phyloP scores from a whole-genome alignment of 2,888 invertebrate species.

The Euzetes globulus region DNA sequence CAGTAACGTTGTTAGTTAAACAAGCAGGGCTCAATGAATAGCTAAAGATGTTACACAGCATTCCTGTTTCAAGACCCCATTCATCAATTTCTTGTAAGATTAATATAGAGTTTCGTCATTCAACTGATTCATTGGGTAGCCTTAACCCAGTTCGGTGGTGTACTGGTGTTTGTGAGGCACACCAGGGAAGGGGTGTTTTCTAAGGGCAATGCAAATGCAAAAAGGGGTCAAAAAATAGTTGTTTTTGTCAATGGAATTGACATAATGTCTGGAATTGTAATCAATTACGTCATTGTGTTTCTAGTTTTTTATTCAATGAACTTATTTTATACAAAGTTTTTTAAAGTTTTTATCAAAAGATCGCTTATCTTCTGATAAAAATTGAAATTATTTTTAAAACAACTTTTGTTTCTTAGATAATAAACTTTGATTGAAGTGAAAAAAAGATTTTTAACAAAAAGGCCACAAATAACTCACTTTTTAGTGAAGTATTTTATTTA shows the following conservation, averaged over 20 bases:
- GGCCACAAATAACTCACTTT: background rate
- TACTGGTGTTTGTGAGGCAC: background rate
- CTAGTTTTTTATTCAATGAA: background rate
- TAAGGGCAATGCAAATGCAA: background rate
- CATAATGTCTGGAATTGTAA: background rate
- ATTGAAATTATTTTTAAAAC: background rate
- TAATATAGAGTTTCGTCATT: too few species aligned
- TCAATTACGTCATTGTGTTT: constrained; percentile 23
- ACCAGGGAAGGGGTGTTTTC: too few species aligned
- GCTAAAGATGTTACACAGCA: too few species aligned
- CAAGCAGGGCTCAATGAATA: too few species aligned
- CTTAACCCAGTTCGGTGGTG: too few species aligned
- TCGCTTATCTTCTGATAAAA: too few species aligned
- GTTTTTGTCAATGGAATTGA: background rate
- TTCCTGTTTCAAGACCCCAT: too few species aligned
- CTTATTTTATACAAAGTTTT: background rate
- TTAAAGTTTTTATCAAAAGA: too few species aligned
- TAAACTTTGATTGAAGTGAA: background rate
- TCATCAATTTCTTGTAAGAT: too few species aligned
- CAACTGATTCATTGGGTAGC: too few species aligned
- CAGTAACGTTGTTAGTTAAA: too few species aligned
- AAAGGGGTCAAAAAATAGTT: background rate
- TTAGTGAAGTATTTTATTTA: background rate
- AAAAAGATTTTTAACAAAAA: background rate
- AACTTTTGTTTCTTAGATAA: background rate